Evolutionary conservation across 2,888 invertebrate genomes (phyloP).

Genomic region (Plebejus anna): DNA sequence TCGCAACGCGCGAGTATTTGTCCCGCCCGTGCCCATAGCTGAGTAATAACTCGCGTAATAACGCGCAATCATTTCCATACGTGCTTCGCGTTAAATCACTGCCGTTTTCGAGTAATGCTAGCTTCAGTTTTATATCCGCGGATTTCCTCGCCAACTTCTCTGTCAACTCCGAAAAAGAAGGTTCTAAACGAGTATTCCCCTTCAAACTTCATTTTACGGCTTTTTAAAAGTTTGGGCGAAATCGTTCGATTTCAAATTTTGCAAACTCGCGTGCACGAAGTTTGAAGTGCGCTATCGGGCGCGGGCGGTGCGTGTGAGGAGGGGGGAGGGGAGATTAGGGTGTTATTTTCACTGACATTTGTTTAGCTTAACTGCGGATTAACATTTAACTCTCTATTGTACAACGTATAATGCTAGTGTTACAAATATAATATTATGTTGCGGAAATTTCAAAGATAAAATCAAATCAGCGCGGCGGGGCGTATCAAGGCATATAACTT

Average conservation of each 20-base stretch:
- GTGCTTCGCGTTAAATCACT: neutral
- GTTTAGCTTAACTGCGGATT: neutral
- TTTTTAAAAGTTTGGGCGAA: constrained; percentile 10
- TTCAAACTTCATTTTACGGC: constrained; percentile 16
- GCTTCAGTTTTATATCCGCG: neutral
- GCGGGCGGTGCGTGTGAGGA: neutral
- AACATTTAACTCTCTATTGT: neutral
- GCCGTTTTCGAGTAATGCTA: neutral
- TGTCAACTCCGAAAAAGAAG: neutral
- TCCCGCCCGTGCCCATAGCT: neutral
- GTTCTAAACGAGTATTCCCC: neutral
- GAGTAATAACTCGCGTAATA: too few species aligned
- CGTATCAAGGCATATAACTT: too few species aligned
- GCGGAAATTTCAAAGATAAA: too few species aligned
- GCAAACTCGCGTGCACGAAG: neutral
- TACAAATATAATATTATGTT: too few species aligned
- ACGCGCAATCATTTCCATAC: constrained; percentile 5
- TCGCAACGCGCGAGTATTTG: neutral
- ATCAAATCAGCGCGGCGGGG: too few species aligned
- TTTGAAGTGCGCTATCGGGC: constrained; percentile 8
- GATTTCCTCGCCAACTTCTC: neutral
- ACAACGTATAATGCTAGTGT: too few species aligned
- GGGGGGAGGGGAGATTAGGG: neutral
- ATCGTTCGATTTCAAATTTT: constrained; percentile 15
- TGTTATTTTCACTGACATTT: neutral